Evolutionary conservation across 2,888 invertebrate genomes (phyloP), one percentile per base, ranked within the genome.

Genomic region (Tineola bisselliella): DNA sequence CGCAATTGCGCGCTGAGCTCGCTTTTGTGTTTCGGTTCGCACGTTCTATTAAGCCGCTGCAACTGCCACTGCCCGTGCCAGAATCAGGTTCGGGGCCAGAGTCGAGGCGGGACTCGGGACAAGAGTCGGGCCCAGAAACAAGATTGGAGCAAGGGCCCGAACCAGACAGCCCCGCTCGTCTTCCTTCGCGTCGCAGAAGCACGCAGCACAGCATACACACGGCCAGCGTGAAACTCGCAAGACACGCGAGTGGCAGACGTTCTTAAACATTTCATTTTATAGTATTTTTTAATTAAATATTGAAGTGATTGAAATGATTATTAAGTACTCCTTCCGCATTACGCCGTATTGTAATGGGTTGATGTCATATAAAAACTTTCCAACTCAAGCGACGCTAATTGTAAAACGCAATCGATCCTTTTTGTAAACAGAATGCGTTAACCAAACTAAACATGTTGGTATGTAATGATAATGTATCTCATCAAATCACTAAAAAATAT

Each of bases 1-100:
- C 63, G 19, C 74, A 76, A 62, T 69, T 81, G 65, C 72, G 71
- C 69, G 69, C 71, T 11, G 84, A 84, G 68, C 73, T 84, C 64
- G 75, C 77, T 61, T 84, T 84, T 73, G 82, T 83, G 54, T 82
- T 84, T 68, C 76, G 73, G 63, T 82, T 86, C 67, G 76, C 79
- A 31, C 75, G 72, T 43, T 77, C 77, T 43, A 77, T 76, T 62
- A 81, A 84, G 64, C 84, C 83, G 1, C 66, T 82, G 60, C 73
- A 74, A 66, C 82, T 71, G 1, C 64, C 70, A 12, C 65, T 70
- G 33, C 59, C 61, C 10, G 63, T 65, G 25, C 67, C 69, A 11
- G 64, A 65, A 18, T 38, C 38, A 2, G 19, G 25, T 31, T 38
- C 38, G 1, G 19, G 25, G 13, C 13, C 13, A 56, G 44, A 18